These are phyloP conservation scores for Sylvietta virens DNA, from an alignment of 2,113 vertebrate genomes.

Conservation along the genomic window DNA sequence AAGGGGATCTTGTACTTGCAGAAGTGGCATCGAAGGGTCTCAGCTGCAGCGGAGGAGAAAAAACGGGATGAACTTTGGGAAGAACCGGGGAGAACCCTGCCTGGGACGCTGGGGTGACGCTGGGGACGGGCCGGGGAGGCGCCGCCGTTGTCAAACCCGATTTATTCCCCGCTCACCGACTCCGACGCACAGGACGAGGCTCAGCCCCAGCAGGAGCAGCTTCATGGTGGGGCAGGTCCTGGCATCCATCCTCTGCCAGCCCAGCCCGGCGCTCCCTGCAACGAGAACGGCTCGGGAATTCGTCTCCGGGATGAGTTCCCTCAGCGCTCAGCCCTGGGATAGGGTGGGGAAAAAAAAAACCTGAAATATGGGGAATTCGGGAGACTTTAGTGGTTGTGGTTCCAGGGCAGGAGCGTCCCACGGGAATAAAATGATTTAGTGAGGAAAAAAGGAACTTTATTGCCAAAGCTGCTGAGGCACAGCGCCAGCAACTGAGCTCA, in stretches of 20 bases:
- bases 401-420: not conserved
- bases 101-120: fast-evolving
- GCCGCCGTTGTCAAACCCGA: fast-evolving
- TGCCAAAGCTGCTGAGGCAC: fast-evolving
- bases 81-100: not conserved
- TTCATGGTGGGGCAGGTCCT: not conserved
- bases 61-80: fast-evolving
- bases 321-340: fast-evolving
- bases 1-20: slow-evolving; percentile 15
- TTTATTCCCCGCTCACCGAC: not conserved
- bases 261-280: not conserved
- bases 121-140: not conserved
- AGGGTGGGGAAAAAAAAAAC: fast-evolving
- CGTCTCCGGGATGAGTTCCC: fast-evolving
- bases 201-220: not conserved
- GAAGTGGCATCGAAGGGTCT: not conserved
- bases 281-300: fast-evolving
- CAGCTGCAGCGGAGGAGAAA: not conserved
- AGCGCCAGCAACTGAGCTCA: fast-evolving
- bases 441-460: fast-evolving
- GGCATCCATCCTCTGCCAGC: not conserved
- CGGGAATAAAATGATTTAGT: fast-evolving
- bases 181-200: not conserved
- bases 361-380: fast-evolving
- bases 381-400: fast-evolving